Conservation (phyloP, 2,888 invertebrate species). For the Leucophora obtusa region DNA sequence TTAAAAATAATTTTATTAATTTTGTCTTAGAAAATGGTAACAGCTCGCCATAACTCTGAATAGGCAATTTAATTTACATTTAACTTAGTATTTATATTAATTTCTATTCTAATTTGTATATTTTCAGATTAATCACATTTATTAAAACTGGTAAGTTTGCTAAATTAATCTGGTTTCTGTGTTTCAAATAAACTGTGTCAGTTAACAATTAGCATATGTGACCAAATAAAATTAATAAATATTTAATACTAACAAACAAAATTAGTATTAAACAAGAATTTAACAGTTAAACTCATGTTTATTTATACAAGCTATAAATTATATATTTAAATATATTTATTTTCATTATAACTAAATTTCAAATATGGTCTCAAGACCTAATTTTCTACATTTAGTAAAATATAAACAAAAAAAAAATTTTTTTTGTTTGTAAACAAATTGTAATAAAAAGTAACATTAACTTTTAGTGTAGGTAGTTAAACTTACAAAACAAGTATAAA, state of each 20-base stretch:
- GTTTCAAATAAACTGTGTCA: neutral
- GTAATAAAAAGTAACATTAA: neutral
- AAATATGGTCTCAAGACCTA: conserved; percentile 74
- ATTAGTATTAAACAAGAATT: neutral
- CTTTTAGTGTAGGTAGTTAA: neutral
- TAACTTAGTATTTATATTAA: neutral
- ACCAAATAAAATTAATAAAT: neutral
- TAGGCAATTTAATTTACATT: too few species aligned
- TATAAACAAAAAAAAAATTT: neutral
- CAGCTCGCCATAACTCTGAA: too few species aligned
- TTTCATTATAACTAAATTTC: conserved; percentile 9
- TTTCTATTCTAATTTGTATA: neutral
- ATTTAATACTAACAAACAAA: neutral
- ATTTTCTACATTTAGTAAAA: conserved; percentile 64
- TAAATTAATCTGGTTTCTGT: neutral
- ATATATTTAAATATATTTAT: neutral
- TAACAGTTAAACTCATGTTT: neutral
- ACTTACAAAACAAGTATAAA: neutral
- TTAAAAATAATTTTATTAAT: too few species aligned
- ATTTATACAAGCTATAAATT: neutral
- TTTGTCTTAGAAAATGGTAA: too few species aligned
- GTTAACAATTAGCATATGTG: neutral
- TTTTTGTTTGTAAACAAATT: neutral
- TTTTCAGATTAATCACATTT: conserved; percentile 12
- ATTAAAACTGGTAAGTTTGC: conserved; percentile 15